A percentile compares a stretch with the other conserved stretches of the same genome.
phyloP scores from a whole-genome alignment of 2,113 vertebrate genomes.

The Cepphus grylle region DNA sequence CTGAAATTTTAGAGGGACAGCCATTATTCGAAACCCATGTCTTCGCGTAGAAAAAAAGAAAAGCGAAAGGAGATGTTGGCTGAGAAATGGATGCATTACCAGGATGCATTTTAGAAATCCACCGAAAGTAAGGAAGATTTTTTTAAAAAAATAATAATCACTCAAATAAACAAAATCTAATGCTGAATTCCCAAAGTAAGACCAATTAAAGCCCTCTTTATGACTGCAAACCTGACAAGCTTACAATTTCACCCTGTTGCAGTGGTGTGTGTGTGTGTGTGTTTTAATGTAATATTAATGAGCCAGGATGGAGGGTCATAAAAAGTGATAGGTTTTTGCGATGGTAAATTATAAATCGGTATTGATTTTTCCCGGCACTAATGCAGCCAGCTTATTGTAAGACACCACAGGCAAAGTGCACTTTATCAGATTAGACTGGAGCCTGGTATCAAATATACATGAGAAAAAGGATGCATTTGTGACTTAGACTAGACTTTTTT shows the following conservation, averaged over 20 bases:
- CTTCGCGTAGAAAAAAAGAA: not conserved
- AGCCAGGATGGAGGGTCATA: constrained; percentile 95
- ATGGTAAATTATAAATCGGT: constrained; percentile 99
- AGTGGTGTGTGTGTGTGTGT: constrained; percentile 71
- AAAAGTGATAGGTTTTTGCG: constrained; percentile 95
- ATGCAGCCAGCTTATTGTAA: constrained; percentile 88
- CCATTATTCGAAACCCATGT: not conserved
- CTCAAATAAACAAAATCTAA: constrained; percentile 69
- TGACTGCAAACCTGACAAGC: constrained; percentile 78
- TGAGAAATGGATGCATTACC: constrained; percentile 5
- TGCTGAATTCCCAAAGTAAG: constrained; percentile 76
- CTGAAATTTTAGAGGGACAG: not conserved
- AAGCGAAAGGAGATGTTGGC: not conserved
- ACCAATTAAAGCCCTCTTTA: constrained; percentile 81
- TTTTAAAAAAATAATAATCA: not conserved
- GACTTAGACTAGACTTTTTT: constrained; percentile 80
- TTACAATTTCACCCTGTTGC: constrained; percentile 78
- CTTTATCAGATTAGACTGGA: constrained; percentile 92
- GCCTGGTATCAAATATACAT: constrained; percentile 90
- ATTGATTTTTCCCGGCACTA: constrained; percentile 96
- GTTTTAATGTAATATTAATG: constrained; percentile 99
- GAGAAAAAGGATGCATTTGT: constrained; percentile 85
- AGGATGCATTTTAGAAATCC: constrained; percentile 28
- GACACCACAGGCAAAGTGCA: constrained; percentile 88
- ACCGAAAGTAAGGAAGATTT: constrained; percentile 24